Conservation (phyloP, 1,140 invertebrate species). For the Saccostrea glomerata region DNA sequence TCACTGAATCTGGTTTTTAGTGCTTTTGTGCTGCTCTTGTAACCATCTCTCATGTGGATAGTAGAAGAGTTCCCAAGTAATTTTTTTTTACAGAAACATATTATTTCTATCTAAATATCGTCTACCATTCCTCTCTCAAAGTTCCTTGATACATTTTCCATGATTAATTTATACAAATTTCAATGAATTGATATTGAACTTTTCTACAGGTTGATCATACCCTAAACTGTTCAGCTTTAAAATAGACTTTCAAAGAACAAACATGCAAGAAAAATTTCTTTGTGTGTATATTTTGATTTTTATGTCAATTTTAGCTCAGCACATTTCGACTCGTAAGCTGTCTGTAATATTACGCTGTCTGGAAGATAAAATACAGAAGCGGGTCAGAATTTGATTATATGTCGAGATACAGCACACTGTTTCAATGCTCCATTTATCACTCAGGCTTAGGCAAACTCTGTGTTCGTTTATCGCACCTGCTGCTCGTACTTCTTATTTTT, state of each 20-base stretch:
- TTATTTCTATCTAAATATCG: background rate
- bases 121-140: background rate
- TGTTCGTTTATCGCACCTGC: constrained; percentile 16
- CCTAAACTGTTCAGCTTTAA: background rate
- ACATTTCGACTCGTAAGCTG: background rate
- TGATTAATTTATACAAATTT: background rate
- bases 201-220: too few species aligned
- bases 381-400: constrained; percentile 12
- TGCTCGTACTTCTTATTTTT: background rate
- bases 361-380: constrained; percentile 12
- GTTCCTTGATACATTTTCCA: background rate
- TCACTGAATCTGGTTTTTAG: background rate
- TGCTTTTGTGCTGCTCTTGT: background rate
- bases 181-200: too few species aligned
- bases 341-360: constrained; percentile 35
- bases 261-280: background rate
- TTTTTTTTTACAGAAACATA: background rate
- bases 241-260: background rate
- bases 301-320: background rate
- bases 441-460: background rate
- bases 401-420: constrained; percentile 15
- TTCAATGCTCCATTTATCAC: constrained; percentile 31
- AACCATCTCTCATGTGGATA: background rate
- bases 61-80: background rate
- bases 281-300: background rate